Evolutionary conservation across 2,797 vertebrate species (phyloP).

Genomic region (Siniperca undulata): DNA sequence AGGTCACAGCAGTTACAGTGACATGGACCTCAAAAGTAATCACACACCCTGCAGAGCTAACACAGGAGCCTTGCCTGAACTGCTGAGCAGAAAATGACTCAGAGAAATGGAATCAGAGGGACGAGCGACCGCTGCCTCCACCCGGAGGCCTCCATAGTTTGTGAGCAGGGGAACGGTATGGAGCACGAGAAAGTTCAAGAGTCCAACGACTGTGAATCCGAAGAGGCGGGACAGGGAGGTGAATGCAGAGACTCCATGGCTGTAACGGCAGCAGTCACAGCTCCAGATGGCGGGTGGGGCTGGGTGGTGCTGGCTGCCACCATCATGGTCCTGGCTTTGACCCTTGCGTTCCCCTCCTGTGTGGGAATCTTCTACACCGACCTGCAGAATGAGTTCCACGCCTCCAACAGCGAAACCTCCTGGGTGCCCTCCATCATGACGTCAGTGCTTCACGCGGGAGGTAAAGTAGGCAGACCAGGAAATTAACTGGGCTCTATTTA

Average conservation of each 20-base stretch:
- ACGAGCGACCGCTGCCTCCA: constrained; percentile 45
- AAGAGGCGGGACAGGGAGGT: constrained; percentile 47
- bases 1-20: constrained; percentile 50
- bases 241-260: not conserved
- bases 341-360: constrained; percentile 90
- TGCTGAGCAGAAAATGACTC: constrained; percentile 71
- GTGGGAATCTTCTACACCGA: constrained; percentile 93
- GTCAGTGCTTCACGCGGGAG: constrained; percentile 91
- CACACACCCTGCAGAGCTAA: constrained; percentile 55
- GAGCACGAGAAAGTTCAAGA: constrained; percentile 48
- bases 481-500: not conserved
- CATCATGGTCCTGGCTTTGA: constrained; percentile 89
- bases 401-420: constrained; percentile 92
- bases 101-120: constrained; percentile 61
- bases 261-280: not conserved
- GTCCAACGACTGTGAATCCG: constrained; percentile 49
- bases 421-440: constrained; percentile 96
- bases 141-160: constrained; percentile 33
- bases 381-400: constrained; percentile 91
- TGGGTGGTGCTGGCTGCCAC: constrained; percentile 92
- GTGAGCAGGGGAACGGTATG: constrained; percentile 37
- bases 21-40: constrained; percentile 60
- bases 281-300: constrained; percentile 91
- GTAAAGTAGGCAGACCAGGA: constrained; percentile 74
- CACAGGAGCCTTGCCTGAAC: constrained; percentile 26